phyloP scores from a whole-genome alignment of 2,888 invertebrate species.

The Phlogophora meticulosa region DNA sequence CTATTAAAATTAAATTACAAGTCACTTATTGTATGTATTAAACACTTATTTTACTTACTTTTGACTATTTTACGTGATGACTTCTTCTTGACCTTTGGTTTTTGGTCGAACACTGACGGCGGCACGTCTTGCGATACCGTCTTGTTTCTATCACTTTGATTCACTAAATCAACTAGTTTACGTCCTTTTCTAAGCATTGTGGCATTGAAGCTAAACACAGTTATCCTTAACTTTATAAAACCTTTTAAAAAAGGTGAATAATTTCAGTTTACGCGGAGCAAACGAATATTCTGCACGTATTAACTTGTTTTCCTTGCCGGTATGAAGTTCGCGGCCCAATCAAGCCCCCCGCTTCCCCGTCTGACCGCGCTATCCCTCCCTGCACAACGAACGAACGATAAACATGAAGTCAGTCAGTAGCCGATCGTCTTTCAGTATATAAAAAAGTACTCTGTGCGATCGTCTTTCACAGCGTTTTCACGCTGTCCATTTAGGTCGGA shows the following conservation, averaged over 20 bases:
- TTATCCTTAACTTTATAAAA: constrained; percentile 18
- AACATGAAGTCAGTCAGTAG: constrained; percentile 10
- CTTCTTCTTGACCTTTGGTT: constrained; percentile 16
- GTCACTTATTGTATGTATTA: constrained; percentile 18
- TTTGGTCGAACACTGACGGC: constrained; percentile 24
- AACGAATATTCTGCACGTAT: constrained; percentile 27
- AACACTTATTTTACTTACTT: constrained; percentile 29
- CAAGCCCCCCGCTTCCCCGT: constrained; percentile 19
- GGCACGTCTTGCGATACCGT: constrained; percentile 25
- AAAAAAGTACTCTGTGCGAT: no score
- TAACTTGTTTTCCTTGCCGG: constrained; percentile 21
- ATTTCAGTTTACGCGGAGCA: constrained; percentile 26
- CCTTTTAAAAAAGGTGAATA: constrained; percentile 21
- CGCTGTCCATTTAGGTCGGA: no score
- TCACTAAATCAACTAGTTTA: constrained; percentile 30
- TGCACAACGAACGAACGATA: constrained; percentile 19
- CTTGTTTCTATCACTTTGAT: constrained; percentile 27
- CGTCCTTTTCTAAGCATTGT: constrained; percentile 27
- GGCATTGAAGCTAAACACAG: constrained; percentile 21
- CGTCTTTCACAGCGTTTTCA: no score
- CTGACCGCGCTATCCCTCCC: constrained; percentile 20
- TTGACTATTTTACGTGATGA: constrained; percentile 27
- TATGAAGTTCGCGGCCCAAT: constrained; percentile 18
- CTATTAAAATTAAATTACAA: constrained; percentile 13
- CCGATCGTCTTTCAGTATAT: no score